Evolutionary conservation across 2,797 vertebrate genomes (phyloP), one percentile per base, ranked within the genome.

Genomic region (Morus bassanus): DNA sequence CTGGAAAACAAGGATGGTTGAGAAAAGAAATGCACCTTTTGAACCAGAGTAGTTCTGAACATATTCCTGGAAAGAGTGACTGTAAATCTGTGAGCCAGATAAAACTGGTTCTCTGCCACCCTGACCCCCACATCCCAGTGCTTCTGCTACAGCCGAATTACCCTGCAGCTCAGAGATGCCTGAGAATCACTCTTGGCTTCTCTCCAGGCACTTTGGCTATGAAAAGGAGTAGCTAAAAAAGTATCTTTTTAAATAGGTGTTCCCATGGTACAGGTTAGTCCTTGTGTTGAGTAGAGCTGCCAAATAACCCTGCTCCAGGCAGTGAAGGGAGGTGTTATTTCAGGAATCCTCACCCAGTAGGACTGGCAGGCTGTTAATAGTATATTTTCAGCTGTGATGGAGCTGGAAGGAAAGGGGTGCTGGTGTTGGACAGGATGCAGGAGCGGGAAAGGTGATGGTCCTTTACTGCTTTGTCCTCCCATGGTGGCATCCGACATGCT

Each of bases 401-500:
- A 92, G 60, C 57, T 56, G 28, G 31, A 79, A 14, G 59, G 28
- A 63, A 95, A 56, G 28, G 17, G 27, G 4, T 65, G 69, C 41
- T 81, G 24, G 15, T 35, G 25, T 41, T n/a, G 35, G 43, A 76
- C 19, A 53, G 25, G 30, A 33, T 45, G 53, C 43, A 64, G 74
- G n/a, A 76, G 30, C 6, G 3, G n/a, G 56, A 57, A 73, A 59
- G 10, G 14, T 37, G 23, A 23, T 10, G 12, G 45, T 54, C 18
- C 39, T 59, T 87, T 25, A 33, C 17, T 16, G 14, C 9, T 84
- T 69, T 43, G 18, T n/a, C n/a, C 33, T 83, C 28, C 56, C 25
- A 11, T 1, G 2, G 24, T 6, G 5, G n/a, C 37, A 73, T 19
- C 12, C 0, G 0, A 46, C 2, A 1, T 35, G 11, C 30, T 18